A percentile compares a stretch with the other conserved stretches of the same genome.
Conservation (phyloP, 2,113 vertebrate genomes). For the Hypocryptadius cinnamomeus region DNA sequence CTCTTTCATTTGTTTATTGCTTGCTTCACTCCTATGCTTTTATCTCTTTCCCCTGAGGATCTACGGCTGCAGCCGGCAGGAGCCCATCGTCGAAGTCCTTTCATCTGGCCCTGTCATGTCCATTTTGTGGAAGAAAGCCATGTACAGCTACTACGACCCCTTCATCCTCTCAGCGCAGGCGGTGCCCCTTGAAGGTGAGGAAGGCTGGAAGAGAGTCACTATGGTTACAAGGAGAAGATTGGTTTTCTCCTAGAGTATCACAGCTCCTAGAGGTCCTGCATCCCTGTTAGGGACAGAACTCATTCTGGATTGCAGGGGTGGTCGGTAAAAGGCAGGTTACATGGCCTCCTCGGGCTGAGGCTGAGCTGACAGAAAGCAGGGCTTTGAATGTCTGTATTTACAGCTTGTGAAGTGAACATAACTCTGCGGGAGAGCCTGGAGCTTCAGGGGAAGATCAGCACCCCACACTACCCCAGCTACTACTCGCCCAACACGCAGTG, state of each 20-base stretch:
- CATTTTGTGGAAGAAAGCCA: slow-evolving; percentile 89
- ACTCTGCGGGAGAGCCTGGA: slow-evolving; percentile 67
- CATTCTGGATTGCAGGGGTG: not conserved
- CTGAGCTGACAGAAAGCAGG: not conserved
- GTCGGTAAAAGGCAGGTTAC: not conserved
- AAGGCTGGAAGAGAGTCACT: not conserved
- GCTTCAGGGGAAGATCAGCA: slow-evolving; percentile 77
- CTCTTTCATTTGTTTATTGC: not conserved
- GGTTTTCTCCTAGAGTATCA: not conserved
- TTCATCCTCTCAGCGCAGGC: slow-evolving; percentile 80
- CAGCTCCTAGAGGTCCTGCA: not conserved
- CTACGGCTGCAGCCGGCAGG: slow-evolving; percentile 85
- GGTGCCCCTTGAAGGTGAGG: slow-evolving; percentile 75
- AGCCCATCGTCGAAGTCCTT: slow-evolving; percentile 77
- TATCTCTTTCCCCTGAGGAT: slow-evolving; percentile 61
- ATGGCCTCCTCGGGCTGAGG: not conserved
- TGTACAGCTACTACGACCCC: slow-evolving; percentile 84
- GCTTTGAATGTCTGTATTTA: not conserved
- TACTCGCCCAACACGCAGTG: slow-evolving; percentile 88
- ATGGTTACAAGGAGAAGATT: not conserved
- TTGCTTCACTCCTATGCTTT: not conserved
- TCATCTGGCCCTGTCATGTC: slow-evolving; percentile 86
- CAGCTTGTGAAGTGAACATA: slow-evolving; percentile 78
- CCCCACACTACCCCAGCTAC: slow-evolving; percentile 90
- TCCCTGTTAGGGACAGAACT: not conserved